phyloP scores from a whole-genome alignment of 2,797 vertebrate species.

The Alauda arvensis region DNA sequence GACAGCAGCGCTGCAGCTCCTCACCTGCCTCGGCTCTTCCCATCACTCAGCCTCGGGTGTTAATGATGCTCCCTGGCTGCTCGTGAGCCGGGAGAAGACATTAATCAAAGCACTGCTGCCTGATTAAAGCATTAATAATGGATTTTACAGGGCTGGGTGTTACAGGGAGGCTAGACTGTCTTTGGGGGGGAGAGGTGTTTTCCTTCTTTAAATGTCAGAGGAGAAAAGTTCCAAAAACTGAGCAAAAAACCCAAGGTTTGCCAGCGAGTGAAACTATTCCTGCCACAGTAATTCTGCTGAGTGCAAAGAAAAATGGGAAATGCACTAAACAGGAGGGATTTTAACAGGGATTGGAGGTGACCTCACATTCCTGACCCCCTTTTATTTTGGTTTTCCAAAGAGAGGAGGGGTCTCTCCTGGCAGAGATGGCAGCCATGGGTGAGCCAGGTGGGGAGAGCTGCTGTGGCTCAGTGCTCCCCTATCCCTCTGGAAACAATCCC shows the following conservation, averaged over 20 bases:
- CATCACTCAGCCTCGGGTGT: not conserved
- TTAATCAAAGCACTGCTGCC: not conserved
- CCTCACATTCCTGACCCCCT: not conserved
- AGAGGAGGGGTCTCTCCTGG: not conserved
- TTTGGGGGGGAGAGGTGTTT: not conserved
- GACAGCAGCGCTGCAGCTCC: not conserved
- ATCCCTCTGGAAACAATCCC: not conserved
- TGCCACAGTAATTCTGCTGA: rapidly evolving
- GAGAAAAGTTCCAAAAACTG: not conserved
- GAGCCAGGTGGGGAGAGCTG: rapidly evolving
- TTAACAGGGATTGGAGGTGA: not conserved
- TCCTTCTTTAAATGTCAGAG: not conserved
- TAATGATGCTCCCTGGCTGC: not conserved
- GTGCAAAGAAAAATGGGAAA: not conserved
- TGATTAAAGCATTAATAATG: not conserved
- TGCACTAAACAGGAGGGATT: not conserved
- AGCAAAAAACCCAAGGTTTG: not conserved
- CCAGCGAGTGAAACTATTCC: not conserved
- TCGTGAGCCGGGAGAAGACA: not conserved
- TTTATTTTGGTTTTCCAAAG: not conserved
- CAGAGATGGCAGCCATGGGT: not conserved
- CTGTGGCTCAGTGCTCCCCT: not conserved
- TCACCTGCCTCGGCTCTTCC: not conserved
- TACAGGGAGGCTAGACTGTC: not conserved
- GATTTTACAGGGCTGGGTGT: not conserved